Conservation (phyloP, 1,140 invertebrate genomes). For the Sarcophaga bullata region DNA sequence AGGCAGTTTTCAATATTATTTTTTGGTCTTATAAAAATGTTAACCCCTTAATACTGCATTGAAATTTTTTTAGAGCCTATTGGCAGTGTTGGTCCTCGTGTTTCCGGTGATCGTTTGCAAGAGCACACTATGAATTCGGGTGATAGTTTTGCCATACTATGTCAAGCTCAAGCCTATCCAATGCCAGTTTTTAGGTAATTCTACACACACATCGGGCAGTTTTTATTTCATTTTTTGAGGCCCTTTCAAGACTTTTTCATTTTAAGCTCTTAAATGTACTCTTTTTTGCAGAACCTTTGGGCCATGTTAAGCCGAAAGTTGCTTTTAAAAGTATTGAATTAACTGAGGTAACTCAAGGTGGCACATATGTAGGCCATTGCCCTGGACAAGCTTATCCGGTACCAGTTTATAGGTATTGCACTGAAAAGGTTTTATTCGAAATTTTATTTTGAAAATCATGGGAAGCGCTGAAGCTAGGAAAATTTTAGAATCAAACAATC, state of each 20-base stretch:
- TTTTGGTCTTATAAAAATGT: not conserved
- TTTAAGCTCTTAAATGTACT: not conserved
- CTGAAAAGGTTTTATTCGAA: not conserved
- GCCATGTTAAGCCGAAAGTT: conserved; percentile 58
- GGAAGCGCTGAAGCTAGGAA: too few species aligned
- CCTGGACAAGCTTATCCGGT: conserved; percentile 77
- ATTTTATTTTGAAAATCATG: too few species aligned
- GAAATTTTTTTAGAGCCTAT: conserved; percentile 71
- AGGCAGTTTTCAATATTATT: conserved; percentile 7
- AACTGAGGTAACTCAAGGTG: conserved; percentile 49
- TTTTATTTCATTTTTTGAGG: not conserved
- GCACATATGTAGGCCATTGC: conserved; percentile 67
- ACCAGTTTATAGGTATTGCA: conserved; percentile 74
- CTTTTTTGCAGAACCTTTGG: conserved; percentile 55
- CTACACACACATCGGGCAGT: conserved; percentile 32
- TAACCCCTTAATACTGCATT: too few species aligned
- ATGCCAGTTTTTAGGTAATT: conserved; percentile 72
- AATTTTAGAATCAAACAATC: too few species aligned
- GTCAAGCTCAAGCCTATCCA: conserved; percentile 72
- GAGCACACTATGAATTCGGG: conserved; percentile 64
- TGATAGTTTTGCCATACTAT: conserved; percentile 68
- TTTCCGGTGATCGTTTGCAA: conserved; percentile 70
- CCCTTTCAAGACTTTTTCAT: not conserved
- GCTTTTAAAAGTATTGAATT: conserved; percentile 59
- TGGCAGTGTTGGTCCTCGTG: conserved; percentile 74